Conservation (phyloP, 37 sponge, comb jelly and placozoan species). For the Geodia barretti region DNA sequence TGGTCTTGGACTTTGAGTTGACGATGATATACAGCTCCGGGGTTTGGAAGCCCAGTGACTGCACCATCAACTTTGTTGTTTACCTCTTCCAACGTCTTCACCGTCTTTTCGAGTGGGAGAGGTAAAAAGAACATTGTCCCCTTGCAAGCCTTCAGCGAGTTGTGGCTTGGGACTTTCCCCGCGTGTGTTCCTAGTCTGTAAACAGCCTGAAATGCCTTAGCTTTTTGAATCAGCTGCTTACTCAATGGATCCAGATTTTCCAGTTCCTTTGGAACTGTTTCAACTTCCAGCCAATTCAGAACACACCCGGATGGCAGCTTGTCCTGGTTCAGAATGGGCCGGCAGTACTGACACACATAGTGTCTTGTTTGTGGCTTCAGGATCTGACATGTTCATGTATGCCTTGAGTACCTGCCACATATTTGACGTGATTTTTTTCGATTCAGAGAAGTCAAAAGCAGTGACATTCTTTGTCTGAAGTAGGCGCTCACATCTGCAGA, state of each 20-base stretch:
- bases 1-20: conserved; percentile 38
- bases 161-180: conserved; percentile 46
- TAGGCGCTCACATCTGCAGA: conserved; percentile 56
- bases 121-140: conserved; percentile 56
- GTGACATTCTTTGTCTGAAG: conserved; percentile 25
- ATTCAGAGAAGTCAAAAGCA: conserved; percentile 4
- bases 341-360: conserved; percentile 56
- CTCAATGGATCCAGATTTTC: conserved; percentile 36
- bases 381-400: conserved; percentile 5
- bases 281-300: conserved; percentile 57
- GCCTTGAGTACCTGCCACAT: conserved; percentile 46
- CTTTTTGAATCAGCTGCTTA: conserved; percentile 54
- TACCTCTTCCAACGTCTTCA: conserved; percentile 32
- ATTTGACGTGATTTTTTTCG: not conserved
- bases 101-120: conserved; percentile 39
- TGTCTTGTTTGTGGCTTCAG: not conserved
- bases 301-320: conserved; percentile 60
- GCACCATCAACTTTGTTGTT: too few relatives aligned
- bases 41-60: not conserved
- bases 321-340: conserved; percentile 14
- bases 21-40: conserved; percentile 44
- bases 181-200: conserved; percentile 61
- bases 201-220: conserved; percentile 63
- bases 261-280: conserved; percentile 48
- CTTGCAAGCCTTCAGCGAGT: conserved; percentile 52